These are phyloP conservation scores for Papilio demoleus DNA, from an alignment of 2,888 invertebrate species.

Conservation along the genomic window DNA sequence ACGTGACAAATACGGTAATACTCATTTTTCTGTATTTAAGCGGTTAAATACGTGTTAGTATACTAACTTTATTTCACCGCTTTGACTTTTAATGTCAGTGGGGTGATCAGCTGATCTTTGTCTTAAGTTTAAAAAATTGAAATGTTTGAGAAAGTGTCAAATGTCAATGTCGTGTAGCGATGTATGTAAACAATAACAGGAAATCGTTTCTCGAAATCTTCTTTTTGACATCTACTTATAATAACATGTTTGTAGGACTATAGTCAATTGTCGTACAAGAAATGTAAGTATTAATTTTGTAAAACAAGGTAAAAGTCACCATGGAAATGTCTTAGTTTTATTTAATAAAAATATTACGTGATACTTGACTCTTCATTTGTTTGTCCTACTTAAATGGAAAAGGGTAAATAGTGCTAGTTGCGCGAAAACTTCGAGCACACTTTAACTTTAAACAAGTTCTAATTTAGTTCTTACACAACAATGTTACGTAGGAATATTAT, in stretches of 20 bases:
- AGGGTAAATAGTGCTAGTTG: conserved; percentile 1
- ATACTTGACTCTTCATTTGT: not conserved
- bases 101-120: not conserved
- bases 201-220: not conserved
- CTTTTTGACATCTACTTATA: not conserved
- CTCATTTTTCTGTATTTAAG: too few relatives aligned
- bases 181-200: not conserved
- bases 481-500: conserved; percentile 24
- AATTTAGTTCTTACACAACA: conserved; percentile 34
- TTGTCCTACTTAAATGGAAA: not conserved
- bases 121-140: not conserved
- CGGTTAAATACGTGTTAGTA: too few relatives aligned
- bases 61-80: not conserved
- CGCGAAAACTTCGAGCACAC: conserved; percentile 1
- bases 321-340: not conserved
- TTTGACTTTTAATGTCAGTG: not conserved
- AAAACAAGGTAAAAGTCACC: not conserved
- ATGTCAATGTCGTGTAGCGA: not conserved
- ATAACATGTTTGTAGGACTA: not conserved
- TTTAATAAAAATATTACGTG: not conserved
- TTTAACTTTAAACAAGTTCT: conserved; percentile 11
- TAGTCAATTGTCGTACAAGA: not conserved
- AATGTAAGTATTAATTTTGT: conserved; percentile 2
- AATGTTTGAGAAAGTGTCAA: not conserved
- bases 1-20: too few relatives aligned